These are phyloP conservation scores for Malurus elegans DNA, from an alignment of 2,113 vertebrate genomes.

Conservation along the genomic window DNA sequence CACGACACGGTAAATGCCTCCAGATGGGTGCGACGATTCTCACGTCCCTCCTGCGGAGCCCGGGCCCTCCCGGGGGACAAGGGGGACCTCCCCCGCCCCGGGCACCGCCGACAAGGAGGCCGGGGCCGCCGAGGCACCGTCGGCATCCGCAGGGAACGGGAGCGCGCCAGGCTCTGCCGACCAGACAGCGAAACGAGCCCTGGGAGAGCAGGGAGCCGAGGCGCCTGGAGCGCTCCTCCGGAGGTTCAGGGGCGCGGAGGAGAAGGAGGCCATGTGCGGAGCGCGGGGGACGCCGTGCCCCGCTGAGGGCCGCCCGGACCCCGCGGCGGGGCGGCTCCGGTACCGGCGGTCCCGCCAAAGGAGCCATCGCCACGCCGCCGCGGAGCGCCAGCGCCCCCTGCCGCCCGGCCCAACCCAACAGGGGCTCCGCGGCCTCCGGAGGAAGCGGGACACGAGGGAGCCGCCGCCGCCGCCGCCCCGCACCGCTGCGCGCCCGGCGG, in stretches of 20 bases:
- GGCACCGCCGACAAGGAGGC: background rate
- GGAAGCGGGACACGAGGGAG: too few relatives aligned
- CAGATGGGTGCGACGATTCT: background rate
- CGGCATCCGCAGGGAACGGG: background rate
- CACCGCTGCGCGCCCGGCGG: too few relatives aligned
- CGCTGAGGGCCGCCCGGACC: background rate
- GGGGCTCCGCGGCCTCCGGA: background rate
- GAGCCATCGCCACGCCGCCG: background rate
- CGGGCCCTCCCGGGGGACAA: background rate
- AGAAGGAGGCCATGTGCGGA: background rate
- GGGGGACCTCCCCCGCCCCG: too few relatives aligned
- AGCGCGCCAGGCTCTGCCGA: background rate
- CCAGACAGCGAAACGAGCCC: background rate
- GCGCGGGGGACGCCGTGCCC: background rate
- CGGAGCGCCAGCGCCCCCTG: background rate
- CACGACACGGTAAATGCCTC: background rate
- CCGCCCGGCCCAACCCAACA: background rate
- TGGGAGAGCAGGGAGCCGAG: rapidly evolving
- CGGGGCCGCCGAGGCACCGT: background rate
- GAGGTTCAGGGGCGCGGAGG: background rate
- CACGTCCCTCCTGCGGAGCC: background rate
- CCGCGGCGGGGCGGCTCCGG: background rate
- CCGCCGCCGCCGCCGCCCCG: too few relatives aligned
- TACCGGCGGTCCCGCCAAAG: background rate
- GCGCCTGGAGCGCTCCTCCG: background rate